These are phyloP conservation scores for Numenius arquata DNA, from an alignment of 2,113 vertebrate genomes.

Conservation along the genomic window DNA sequence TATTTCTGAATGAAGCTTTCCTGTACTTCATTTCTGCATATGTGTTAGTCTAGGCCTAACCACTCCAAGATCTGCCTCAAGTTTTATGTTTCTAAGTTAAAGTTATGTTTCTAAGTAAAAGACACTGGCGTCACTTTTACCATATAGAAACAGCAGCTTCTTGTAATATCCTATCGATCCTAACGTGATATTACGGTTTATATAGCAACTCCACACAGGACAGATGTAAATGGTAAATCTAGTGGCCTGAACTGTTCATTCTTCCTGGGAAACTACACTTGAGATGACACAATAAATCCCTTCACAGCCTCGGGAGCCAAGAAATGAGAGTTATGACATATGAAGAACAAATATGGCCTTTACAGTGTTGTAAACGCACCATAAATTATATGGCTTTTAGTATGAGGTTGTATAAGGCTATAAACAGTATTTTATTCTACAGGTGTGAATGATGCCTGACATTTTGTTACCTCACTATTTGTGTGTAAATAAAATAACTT, in stretches of 20 bases:
- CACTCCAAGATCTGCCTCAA: background rate
- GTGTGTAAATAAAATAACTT: constrained; percentile 41
- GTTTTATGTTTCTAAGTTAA: background rate
- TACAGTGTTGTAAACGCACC: background rate
- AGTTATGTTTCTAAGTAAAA: background rate
- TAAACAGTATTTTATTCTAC: constrained; percentile 47
- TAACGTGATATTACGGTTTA: background rate
- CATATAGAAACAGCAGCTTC: background rate
- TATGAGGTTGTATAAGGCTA: constrained; percentile 8
- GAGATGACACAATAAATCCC: constrained; percentile 66
- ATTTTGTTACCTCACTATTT: constrained; percentile 17
- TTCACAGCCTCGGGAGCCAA: background rate
- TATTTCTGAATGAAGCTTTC: background rate
- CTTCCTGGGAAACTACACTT: constrained; percentile 38
- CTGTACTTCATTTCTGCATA: background rate
- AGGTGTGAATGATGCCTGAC: constrained; percentile 25
- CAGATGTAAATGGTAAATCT: constrained; percentile 23
- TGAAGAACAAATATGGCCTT: constrained; percentile 53
- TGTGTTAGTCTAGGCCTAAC: background rate
- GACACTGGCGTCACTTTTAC: accelerated
- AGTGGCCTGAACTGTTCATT: constrained; percentile 8
- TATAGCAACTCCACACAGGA: background rate
- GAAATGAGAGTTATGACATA: constrained; percentile 48
- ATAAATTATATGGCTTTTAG: constrained; percentile 59
- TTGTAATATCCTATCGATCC: background rate